Evolutionary conservation across 2,888 invertebrate genomes (phyloP).

Genomic region (Vesta saturnalis): DNA sequence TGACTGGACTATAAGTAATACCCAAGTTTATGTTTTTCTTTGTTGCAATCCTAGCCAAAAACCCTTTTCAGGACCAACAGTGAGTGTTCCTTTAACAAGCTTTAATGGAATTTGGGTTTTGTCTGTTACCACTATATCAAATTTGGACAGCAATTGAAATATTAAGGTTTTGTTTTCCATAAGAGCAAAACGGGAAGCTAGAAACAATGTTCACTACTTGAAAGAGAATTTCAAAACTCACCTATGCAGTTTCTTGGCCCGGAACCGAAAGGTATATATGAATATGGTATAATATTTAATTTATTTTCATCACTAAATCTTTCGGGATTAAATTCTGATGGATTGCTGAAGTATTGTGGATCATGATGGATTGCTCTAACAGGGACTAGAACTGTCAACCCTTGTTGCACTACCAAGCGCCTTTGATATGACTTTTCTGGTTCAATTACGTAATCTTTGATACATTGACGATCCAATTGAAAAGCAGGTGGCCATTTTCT

Average conservation of each 20-base stretch:
- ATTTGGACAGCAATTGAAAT: too few species aligned
- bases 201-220: constrained; percentile 52
- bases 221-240: constrained; percentile 21
- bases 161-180: constrained; percentile 61
- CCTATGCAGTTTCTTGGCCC: constrained; percentile 60
- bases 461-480: constrained; percentile 63
- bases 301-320: constrained; percentile 66
- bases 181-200: constrained; percentile 52
- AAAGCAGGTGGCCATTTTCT: constrained; percentile 64
- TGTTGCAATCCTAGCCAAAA: constrained; percentile 45
- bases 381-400: constrained; percentile 63
- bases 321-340: constrained; percentile 64
- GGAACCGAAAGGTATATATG: constrained; percentile 66
- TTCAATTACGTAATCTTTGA: constrained; percentile 63
- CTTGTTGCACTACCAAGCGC: constrained; percentile 58
- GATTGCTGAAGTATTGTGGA: constrained; percentile 66
- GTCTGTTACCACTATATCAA: constrained; percentile 47
- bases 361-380: constrained; percentile 66
- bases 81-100: constrained; percentile 56
- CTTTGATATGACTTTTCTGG: constrained; percentile 52
- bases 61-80: constrained; percentile 57
- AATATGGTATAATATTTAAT: constrained; percentile 62
- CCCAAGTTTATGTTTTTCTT: too few species aligned
- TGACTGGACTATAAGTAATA: too few species aligned
- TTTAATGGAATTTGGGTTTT: constrained; percentile 43